Base-by-base conservation (phyloP, 2,888 invertebrate species). In the Caenorhabditis auriculariae region DNA sequence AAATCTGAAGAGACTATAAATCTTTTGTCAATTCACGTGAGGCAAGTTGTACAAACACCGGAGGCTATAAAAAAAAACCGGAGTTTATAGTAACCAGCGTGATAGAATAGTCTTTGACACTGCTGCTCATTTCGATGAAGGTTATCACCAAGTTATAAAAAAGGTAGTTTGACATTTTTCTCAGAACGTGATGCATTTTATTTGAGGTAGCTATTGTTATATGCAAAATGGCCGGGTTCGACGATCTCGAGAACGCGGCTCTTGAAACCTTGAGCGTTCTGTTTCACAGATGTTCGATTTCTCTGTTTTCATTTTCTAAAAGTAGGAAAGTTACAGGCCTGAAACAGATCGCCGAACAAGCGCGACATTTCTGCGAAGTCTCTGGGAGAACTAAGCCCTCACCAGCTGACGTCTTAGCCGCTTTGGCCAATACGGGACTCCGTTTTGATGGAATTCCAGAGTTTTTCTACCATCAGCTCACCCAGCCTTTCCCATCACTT, bases 361-460 rank as follows among this genome's bases (percentile, higher is more conserved):
- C 69, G 5, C 47, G 63, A 42, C 17, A 52, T 27, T 59, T 59
- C 26, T 62, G 60, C 32, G 66, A 70, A 43, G 51, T 63, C 6
- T 60, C 75, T 15, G 75, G 73, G n/a, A 46, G 75, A 26, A 73
- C 75, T 3, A 46, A 62, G 15, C 48, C 66, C 3, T 64, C 54
- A 21, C 72, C 72, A 1, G 59, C 63, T 37, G 75, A 75, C 52
- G 63, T 68, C 3, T 68, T 62, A 62, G 50, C 70, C 29, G 69
- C 59, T 3, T 54, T 75, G 6, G 24, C 72, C 17, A 69, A 71
- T 44, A 59, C 62, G 54, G 75, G 75, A 4, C 55, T 57, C 29
- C 43, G 63, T 21, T 68, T 75, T 9, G n/a, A 51, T 17, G 29
- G 52, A 19, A 50, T 75, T 5, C 59, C 65, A 7, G 60, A 45